phyloP scores from a whole-genome alignment of 37 sponge, comb jelly and placozoan genomes.

The Halisarca cf. caerulea region DNA sequence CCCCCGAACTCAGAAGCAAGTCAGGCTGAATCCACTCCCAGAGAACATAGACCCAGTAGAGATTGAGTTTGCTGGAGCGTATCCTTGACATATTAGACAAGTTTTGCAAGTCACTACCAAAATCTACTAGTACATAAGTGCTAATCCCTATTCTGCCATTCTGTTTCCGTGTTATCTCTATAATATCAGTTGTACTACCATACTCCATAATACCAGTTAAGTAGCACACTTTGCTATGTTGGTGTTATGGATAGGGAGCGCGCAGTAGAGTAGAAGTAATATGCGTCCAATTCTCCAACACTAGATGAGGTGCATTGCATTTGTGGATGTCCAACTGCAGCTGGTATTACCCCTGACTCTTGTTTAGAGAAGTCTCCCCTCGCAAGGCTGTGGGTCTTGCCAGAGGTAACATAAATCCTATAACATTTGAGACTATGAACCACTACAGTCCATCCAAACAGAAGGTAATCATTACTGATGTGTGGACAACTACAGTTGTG shows the following conservation, averaged over 20 bases:
- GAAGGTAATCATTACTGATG: neutral
- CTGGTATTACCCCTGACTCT: neutral
- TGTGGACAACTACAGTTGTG: neutral
- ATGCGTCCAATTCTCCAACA: too few relatives aligned
- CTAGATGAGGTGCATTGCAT: neutral
- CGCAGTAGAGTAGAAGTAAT: too few relatives aligned
- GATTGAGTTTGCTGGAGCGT: conserved; percentile 83
- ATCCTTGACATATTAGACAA: too few relatives aligned
- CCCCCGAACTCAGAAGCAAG: conserved; percentile 70
- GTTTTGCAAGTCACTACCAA: too few relatives aligned
- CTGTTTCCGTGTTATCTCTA: neutral
- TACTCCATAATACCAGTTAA: too few relatives aligned
- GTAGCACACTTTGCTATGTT: too few relatives aligned
- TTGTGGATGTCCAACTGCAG: neutral
- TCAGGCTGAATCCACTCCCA: conserved; percentile 67
- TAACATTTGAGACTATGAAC: conserved; percentile 70
- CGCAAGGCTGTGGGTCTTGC: conserved; percentile 81
- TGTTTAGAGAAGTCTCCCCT: conserved; percentile 62
- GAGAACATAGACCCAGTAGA: conserved; percentile 49
- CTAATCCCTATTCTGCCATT: too few relatives aligned
- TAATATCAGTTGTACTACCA: neutral
- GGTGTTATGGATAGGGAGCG: too few relatives aligned
- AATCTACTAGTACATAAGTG: too few relatives aligned
- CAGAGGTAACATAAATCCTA: conserved; percentile 88
- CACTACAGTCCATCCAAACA: conserved; percentile 79